phyloP scores from a whole-genome alignment of 2,113 vertebrate species.

The Xyliphius kryptos region DNA sequence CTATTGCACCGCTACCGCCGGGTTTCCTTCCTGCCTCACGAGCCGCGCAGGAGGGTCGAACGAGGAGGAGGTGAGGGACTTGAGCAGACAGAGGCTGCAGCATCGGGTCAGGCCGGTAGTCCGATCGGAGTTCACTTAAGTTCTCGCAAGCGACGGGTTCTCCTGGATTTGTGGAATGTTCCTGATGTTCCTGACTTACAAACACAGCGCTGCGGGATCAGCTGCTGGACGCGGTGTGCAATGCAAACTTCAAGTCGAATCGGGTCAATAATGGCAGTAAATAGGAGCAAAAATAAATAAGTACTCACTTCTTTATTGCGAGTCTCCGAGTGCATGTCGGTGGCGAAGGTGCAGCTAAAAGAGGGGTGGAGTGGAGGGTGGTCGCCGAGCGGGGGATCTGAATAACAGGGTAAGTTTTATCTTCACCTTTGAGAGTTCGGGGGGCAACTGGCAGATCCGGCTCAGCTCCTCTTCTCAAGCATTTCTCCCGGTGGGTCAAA shows the following conservation, averaged over 20 bases:
- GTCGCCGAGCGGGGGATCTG: conserved; percentile 55
- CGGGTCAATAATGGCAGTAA: too few relatives aligned
- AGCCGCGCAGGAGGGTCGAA: conserved; percentile 12
- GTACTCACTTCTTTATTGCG: conserved; percentile 71
- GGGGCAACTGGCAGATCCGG: conserved; percentile 17
- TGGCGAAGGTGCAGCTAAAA: conserved; percentile 53
- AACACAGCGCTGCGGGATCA: neutral
- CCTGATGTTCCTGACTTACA: too few relatives aligned
- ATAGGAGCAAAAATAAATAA: conserved; percentile 24
- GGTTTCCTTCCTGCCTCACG: conserved; percentile 49
- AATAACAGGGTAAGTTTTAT: conserved; percentile 47
- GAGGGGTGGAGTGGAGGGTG: conserved; percentile 60
- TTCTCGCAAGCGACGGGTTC: too few relatives aligned
- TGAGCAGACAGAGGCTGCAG: neutral
- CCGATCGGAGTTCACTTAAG: too few relatives aligned
- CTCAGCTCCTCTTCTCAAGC: conserved; percentile 50
- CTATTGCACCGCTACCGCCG: conserved; percentile 38
- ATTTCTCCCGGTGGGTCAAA: conserved; percentile 50
- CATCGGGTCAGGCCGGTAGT: too few relatives aligned
- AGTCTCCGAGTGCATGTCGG: conserved; percentile 74
- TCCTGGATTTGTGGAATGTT: too few relatives aligned
- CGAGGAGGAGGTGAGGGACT: neutral
- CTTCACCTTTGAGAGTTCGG: conserved; percentile 37
- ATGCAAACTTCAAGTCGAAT: neutral
- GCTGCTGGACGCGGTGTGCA: neutral